Conservation (phyloP, 1,140 invertebrate species). For the Caenorhabditis latens region DNA sequence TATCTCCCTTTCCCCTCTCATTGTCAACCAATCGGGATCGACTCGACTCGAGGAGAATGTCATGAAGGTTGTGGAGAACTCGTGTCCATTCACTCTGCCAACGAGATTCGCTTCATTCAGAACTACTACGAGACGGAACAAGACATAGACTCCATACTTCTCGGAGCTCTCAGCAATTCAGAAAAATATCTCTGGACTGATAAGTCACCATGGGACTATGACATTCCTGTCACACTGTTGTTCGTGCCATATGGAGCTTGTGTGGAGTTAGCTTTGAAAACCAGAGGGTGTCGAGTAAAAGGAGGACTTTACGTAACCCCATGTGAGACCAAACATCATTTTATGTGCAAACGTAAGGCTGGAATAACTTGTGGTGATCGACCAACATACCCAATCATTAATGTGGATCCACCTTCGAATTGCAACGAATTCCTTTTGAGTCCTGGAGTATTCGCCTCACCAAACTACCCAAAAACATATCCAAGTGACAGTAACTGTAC, state of each 20-base stretch:
- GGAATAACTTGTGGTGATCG: not conserved
- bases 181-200: not conserved
- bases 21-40: too few species aligned
- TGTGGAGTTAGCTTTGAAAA: not conserved
- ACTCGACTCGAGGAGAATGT: too few species aligned
- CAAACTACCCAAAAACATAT: not conserved
- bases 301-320: not conserved
- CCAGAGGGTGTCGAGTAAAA: not conserved
- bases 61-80: not conserved
- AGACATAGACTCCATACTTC: not conserved
- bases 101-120: not conserved
- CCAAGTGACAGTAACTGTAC: too few species aligned
- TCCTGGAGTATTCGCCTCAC: not conserved
- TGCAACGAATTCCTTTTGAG: not conserved
- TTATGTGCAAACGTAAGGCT: not conserved
- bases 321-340: not conserved
- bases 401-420: not conserved
- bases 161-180: not conserved
- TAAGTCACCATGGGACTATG: not conserved
- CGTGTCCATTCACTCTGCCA: not conserved
- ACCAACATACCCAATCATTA: not conserved
- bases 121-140: not conserved
- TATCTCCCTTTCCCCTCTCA: too few species aligned
- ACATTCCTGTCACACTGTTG: not conserved
- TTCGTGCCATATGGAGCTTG: not conserved